A percentile compares a stretch with the other conserved stretches of the same genome.
Evolutionary conservation across 2,797 vertebrate genomes (phyloP).

Genomic region (Crenichthys baileyi): DNA sequence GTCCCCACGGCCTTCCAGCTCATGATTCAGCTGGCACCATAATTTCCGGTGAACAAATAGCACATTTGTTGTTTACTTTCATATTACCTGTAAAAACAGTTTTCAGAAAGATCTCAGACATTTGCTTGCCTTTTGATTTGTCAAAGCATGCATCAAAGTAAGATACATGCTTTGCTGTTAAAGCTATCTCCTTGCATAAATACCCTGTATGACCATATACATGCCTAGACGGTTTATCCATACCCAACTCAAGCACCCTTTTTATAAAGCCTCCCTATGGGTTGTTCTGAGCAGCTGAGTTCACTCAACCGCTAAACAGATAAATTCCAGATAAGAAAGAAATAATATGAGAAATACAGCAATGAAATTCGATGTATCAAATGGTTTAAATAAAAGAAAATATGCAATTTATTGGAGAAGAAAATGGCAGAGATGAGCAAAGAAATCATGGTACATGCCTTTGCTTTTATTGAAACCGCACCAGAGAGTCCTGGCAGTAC

Average conservation of each 20-base stretch:
- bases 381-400: constrained; percentile 27
- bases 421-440: constrained; percentile 11
- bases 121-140: constrained; percentile 25
- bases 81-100: constrained; percentile 40
- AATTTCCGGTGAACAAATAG: constrained; percentile 32
- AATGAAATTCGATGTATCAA: constrained; percentile 41
- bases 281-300: constrained; percentile 21
- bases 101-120: constrained; percentile 34
- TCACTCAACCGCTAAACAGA: constrained; percentile 47
- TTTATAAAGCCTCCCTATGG: constrained; percentile 6
- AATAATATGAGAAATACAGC: constrained; percentile 24
- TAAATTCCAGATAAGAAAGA: constrained; percentile 31
- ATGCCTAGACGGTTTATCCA: constrained; percentile 6
- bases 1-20: constrained; percentile 50
- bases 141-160: constrained; percentile 26
- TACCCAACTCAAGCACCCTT: not conserved
- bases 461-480: constrained; percentile 52
- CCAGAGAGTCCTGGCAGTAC: constrained; percentile 46
- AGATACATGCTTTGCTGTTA: constrained; percentile 28
- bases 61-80: constrained; percentile 59
- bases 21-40: constrained; percentile 37
- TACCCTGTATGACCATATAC: not conserved
- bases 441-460: constrained; percentile 17
- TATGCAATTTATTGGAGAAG: constrained; percentile 8
- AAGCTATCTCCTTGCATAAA: constrained; percentile 6